Percentiles rank a stretch among this genome's conserved stretches.
phyloP scores from a whole-genome alignment of 2,888 invertebrate species.

The Tipula helvola region DNA sequence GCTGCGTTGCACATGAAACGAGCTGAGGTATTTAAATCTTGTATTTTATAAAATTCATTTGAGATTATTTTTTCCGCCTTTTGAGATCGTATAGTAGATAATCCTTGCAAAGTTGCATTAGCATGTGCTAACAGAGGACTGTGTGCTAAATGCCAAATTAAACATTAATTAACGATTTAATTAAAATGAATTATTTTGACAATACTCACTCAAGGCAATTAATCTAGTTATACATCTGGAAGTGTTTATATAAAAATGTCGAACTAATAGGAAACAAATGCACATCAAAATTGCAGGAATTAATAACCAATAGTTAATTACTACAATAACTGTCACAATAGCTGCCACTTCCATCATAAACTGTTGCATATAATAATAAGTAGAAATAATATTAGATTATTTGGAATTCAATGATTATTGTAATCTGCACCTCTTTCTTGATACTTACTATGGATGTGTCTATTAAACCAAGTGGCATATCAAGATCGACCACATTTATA shows the following conservation, averaged over 20 bases:
- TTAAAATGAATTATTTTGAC: not conserved
- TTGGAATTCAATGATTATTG: not conserved
- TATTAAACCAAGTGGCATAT: slow-evolving; percentile 45
- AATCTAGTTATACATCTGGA: slow-evolving; percentile 41
- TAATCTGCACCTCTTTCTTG: no score
- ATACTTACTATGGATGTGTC: slow-evolving; percentile 45
- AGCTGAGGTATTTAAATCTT: slow-evolving; percentile 57
- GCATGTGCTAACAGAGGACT: slow-evolving; percentile 69
- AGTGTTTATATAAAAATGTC: slow-evolving; percentile 42
- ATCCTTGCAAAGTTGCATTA: slow-evolving; percentile 60
- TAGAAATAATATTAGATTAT: no score
- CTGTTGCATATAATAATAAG: slow-evolving; percentile 19
- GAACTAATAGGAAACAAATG: slow-evolving; percentile 43
- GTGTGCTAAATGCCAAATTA: slow-evolving; percentile 41
- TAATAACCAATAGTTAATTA: slow-evolving; percentile 48
- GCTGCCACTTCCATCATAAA: slow-evolving; percentile 31
- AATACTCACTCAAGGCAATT: slow-evolving; percentile 32
- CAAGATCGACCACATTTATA: slow-evolving; percentile 49
- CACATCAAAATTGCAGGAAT: slow-evolving; percentile 47
- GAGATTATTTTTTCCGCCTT: slow-evolving; percentile 49
- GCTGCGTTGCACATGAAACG: slow-evolving; percentile 74
- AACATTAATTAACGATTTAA: not conserved
- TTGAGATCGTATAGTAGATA: slow-evolving; percentile 63
- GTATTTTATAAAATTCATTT: slow-evolving; percentile 47
- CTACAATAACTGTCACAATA: slow-evolving; percentile 49